Percentiles rank a stretch among this genome's conserved stretches.
These are phyloP conservation scores for Mobula hypostoma DNA, from an alignment of 2,113 vertebrate species.

Conservation along the genomic window DNA sequence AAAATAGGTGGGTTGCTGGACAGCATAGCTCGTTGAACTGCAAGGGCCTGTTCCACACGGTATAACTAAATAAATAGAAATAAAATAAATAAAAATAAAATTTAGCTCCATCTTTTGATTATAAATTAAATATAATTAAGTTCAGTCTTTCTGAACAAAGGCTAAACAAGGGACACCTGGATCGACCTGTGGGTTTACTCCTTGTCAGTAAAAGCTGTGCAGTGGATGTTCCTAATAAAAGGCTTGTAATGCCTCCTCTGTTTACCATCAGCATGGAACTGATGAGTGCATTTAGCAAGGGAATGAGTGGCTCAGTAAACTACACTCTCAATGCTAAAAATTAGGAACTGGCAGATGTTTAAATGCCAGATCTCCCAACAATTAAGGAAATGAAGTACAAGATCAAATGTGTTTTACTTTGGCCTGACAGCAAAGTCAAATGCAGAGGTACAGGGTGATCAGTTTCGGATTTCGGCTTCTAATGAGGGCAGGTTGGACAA, in stretches of 20 bases:
- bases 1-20: no score
- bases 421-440: not conserved
- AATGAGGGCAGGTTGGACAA: not conserved
- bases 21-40: no score
- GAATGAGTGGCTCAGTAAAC: not conserved
- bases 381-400: not conserved
- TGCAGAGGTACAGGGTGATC: not conserved
- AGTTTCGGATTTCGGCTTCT: not conserved
- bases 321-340: not conserved
- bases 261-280: not conserved
- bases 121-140: not conserved
- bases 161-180: not conserved
- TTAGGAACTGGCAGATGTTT: not conserved
- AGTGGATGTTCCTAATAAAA: not conserved
- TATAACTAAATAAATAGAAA: no score
- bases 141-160: not conserved
- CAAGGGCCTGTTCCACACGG: no score
- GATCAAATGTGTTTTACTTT: not conserved
- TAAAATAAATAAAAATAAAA: no score
- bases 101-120: not conserved
- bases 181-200: not conserved
- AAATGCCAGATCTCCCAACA: not conserved
- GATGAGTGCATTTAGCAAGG: not conserved
- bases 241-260: not conserved
- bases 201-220: no score